Evolutionary conservation across 2,797 vertebrate genomes (phyloP), one percentile per base, ranked within the genome.

Genomic region (Oreochromis grahami): DNA sequence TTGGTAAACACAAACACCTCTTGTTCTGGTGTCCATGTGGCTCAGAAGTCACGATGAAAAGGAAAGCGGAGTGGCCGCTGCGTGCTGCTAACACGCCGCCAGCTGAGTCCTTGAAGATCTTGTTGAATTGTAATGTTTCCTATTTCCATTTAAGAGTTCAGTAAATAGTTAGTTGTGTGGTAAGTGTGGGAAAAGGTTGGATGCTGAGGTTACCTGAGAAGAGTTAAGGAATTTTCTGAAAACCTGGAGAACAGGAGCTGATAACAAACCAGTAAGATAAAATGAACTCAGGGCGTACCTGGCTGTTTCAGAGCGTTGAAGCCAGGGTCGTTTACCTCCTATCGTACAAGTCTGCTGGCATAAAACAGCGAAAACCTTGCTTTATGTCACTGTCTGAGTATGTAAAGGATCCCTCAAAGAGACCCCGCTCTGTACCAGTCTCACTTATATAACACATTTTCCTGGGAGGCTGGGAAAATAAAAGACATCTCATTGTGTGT

Each of bases 371-470:
- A 56, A 32, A 32, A 15, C 53, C 55, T 36, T 77, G n/a, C 60
- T 14, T 8, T 5, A 70, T 21, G 60, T 86, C 84, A 87, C 21
- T 26, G 48, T 88, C 84, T 87, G 32, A 26, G 32, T 29, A 84
- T n/a, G 58, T 56, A 19, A 19, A 53, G 12, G 5, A 14, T 13
- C 5, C 34, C 17, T 6, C 6, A 45, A 14, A 17, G 24, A 36
- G 17, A 13, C 17, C 43, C 3, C 3, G 3, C 32, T 19, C 14
- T 29, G 41, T 24, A 17, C 24, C 65, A 70, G 21, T 11, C 26
- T 43, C 17, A 41, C 24, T 9, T 17, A 9, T n/a, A 5, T 38
- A 4, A 43, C 56, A 50, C 15, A 38, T 63, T 85, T 79, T 51
- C 50, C n/a, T n/a, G n/a, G n/a, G n/a, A 48, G 68, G 24, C 15